Evolutionary conservation across 2,888 invertebrate species (phyloP).

Genomic region (Ametastegia equiseti): DNA sequence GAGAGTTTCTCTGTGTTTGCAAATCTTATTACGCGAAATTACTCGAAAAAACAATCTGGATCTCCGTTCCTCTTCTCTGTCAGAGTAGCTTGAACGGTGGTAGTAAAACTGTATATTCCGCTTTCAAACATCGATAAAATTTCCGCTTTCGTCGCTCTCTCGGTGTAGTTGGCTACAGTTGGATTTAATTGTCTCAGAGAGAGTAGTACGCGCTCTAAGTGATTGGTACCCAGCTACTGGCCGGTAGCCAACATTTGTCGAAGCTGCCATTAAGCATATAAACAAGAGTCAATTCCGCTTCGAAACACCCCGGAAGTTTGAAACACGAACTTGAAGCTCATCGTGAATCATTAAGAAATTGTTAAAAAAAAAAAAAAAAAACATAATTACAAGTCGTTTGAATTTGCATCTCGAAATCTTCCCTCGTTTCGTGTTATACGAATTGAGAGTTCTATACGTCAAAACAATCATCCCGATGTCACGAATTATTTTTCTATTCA

Average conservation of each 20-base stretch:
- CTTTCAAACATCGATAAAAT: not conserved
- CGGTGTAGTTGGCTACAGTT: not conserved
- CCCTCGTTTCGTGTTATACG: not conserved
- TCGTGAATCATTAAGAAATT: not conserved
- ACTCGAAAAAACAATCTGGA: not conserved
- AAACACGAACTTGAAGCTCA: not conserved
- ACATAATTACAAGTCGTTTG: not conserved
- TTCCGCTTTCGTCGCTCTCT: not conserved
- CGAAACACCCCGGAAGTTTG: not conserved
- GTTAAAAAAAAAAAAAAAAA: not conserved
- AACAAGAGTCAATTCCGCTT: conserved; percentile 11
- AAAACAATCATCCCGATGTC: too few relatives aligned
- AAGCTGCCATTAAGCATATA: not conserved
- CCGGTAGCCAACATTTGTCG: conserved; percentile 14
- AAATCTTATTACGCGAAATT: too few relatives aligned
- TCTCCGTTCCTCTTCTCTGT: not conserved
- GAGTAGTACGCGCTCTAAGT: not conserved
- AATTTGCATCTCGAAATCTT: not conserved
- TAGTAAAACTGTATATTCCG: not conserved
- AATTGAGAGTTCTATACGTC: too few relatives aligned
- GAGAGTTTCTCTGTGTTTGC: too few relatives aligned
- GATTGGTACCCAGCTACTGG: conserved; percentile 17
- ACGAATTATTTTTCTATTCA: too few relatives aligned
- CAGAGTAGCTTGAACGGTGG: not conserved
- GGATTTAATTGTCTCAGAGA: not conserved